phyloP scores from a whole-genome alignment of 2,113 vertebrate genomes.

The Pseudopodoces humilis region DNA sequence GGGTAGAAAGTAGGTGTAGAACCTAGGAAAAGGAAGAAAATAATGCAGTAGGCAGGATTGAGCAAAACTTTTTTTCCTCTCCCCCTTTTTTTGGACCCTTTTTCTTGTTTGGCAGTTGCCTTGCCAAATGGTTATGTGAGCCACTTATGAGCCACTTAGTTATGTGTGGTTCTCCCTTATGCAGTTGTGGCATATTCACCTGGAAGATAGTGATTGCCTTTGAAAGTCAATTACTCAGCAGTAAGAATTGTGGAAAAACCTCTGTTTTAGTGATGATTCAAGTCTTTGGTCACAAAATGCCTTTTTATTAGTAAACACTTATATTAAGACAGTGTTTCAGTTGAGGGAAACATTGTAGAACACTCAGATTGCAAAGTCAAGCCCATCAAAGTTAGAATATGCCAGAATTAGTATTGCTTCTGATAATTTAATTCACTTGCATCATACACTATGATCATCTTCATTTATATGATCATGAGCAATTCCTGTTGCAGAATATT shows the following conservation, averaged over 20 bases:
- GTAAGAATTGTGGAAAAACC: background rate
- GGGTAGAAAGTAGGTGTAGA: background rate
- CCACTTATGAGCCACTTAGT: background rate
- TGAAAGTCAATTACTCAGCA: background rate
- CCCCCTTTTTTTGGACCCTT: rapidly evolving
- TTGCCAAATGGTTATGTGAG: background rate
- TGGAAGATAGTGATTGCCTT: background rate
- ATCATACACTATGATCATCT: background rate
- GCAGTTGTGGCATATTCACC: background rate
- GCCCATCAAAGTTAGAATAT: background rate
- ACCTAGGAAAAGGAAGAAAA: background rate
- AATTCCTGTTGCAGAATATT: background rate
- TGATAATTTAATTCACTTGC: background rate
- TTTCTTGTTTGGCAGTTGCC: background rate
- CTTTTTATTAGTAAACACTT: background rate
- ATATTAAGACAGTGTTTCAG: background rate
- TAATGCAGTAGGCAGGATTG: background rate
- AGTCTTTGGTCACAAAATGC: background rate
- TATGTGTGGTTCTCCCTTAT: background rate
- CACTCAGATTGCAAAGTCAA: background rate
- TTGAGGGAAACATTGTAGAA: background rate
- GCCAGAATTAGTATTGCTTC: background rate
- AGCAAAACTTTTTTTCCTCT: background rate
- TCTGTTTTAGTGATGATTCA: background rate
- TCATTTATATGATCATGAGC: background rate